Evolutionary conservation across 2,113 vertebrate species (phyloP), one percentile per base, ranked within the genome.

Genomic region (Siniperca chuatsi): DNA sequence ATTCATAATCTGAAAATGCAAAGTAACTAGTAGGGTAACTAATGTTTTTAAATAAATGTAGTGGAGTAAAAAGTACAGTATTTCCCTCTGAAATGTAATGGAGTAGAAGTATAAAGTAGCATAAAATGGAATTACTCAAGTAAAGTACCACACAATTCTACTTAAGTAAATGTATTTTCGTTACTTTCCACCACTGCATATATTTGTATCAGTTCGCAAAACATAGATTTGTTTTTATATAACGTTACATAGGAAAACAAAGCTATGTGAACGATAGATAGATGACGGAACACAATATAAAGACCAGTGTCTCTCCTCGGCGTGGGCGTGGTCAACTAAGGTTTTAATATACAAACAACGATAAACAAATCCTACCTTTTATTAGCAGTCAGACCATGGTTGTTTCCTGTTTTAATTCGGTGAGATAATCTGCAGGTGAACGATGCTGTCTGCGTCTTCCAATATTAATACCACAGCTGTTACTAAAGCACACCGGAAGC

Each of bases 301-400:
- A 66, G 50, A 78, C 16, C 50, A 33, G 1, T 44, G 16, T 60
- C n/a, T 33, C 8, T 54, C 4, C 4, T 37, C 44, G 10, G 15
- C 15, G 9, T 29, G 40, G 13, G 15, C 15, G 9, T 29, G 40
- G 13, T 37, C 25, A 35, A 29, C 33, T 13, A 33, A 21, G 4
- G 11, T 29, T 77, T 71, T 23, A 52, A 69, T 35, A 33, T 0
- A 62, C 25, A 37, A 33, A 25, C n/a, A 80, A 58, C 6, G 1
- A 52, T 2, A 50, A 73, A 25, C 0, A 57, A 71, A 6, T 40
- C 81, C 21, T 88, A 96, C 94, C 95, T 90, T 95, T 95, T 33
- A 95, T 94, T 25, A 96, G 35, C 70, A 96, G 87, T 96, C 95
- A 96, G 1, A 96, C 95, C 95, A 96, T 94, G 23, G 12, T 81